Conservation (phyloP, 2,888 invertebrate species). For the Dendrolimus pini region DNA sequence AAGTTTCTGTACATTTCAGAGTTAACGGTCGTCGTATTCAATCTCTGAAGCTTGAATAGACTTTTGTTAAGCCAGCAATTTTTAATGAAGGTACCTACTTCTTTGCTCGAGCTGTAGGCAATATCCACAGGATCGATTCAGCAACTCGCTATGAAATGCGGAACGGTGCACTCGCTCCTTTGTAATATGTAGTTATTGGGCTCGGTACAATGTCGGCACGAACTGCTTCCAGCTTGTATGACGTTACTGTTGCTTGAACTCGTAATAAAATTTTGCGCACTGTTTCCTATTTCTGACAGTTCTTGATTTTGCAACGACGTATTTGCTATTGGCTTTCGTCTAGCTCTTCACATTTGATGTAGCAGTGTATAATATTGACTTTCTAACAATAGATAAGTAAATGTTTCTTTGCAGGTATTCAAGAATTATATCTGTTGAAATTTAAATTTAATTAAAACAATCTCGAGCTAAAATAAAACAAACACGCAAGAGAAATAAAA, state of each 20-base stretch:
- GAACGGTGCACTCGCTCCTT: constrained; percentile 30
- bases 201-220: constrained; percentile 34
- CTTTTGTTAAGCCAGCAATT: neutral
- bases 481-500: no score
- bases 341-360: no score
- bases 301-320: constrained; percentile 16
- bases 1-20: no score
- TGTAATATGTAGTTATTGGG: constrained; percentile 33
- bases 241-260: constrained; percentile 25
- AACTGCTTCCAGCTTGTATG: constrained; percentile 31
- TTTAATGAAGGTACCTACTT: neutral
- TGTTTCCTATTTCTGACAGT: constrained; percentile 20
- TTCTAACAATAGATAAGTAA: no score
- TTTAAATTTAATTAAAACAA: no score
- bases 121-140: constrained; percentile 20
- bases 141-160: constrained; percentile 20
- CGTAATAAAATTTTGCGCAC: constrained; percentile 32
- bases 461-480: no score
- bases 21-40: no score
- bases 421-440: no score
- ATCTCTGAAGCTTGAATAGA: no score
- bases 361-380: no score
- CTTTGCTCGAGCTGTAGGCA: constrained; percentile 19
- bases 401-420: no score
- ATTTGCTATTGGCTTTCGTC: constrained; percentile 14